Evolutionary conservation across 2,888 invertebrate genomes (phyloP).

Genomic region (Blastobasis lacticolella): DNA sequence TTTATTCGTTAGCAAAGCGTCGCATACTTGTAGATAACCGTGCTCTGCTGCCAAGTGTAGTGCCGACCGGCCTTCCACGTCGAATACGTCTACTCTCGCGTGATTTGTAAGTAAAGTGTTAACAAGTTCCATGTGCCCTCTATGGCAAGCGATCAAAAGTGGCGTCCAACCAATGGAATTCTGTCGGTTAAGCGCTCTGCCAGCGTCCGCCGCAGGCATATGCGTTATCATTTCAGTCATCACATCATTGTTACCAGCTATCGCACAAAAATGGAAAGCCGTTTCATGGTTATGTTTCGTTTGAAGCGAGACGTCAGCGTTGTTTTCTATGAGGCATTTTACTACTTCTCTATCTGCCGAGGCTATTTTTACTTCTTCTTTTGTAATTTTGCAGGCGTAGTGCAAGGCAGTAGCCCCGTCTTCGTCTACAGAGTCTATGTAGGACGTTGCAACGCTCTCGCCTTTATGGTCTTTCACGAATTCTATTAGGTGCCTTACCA

Average conservation of each 20-base stretch:
- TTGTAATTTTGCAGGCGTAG: conserved; percentile 92
- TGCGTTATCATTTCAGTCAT: conserved; percentile 94
- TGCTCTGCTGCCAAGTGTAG: conserved; percentile 96
- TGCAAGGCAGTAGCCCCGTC: conserved; percentile 96
- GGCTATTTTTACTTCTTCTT: conserved; percentile 83
- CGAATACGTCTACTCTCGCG: conserved; percentile 99
- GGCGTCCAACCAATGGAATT: conserved; percentile 98
- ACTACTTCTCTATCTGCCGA: conserved; percentile 90
- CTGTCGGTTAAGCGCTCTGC: conserved; percentile 95
- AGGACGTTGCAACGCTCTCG: conserved; percentile 84
- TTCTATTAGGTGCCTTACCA: conserved; percentile 89
- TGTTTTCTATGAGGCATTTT: conserved; percentile 89
- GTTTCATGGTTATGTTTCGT: conserved; percentile 93
- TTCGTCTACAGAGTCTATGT: conserved; percentile 91
- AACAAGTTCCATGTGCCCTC: conserved; percentile 96
- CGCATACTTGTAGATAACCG: conserved; percentile 92
- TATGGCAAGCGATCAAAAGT: conserved; percentile 94
- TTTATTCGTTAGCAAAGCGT: conserved; percentile 92
- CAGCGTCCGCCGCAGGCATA: conserved; percentile 91
- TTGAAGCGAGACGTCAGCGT: conserved; percentile 90
- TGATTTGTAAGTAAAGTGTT: conserved; percentile 92
- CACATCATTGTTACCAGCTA: conserved; percentile 96
- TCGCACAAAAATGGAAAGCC: conserved; percentile 95
- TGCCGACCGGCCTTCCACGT: conserved; percentile 95
- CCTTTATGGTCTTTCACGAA: conserved; percentile 85